Percentiles rank a stretch among this genome's conserved stretches.
Conservation (phyloP, 2,797 vertebrate genomes). For the Stomatorhinus walkeri region DNA sequence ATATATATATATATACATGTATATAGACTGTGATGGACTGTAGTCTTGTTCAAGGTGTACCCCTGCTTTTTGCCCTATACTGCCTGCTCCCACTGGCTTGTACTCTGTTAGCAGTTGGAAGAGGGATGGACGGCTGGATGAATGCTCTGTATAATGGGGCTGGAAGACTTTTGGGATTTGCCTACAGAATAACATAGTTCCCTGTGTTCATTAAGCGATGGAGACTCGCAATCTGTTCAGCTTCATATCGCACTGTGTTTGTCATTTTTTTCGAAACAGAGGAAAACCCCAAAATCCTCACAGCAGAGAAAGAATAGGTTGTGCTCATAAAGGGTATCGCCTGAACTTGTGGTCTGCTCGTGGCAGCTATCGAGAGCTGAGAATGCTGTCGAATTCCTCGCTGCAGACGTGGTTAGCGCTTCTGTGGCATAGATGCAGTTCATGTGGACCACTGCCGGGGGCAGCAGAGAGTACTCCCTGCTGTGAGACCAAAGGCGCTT, state of each 20-base stretch:
- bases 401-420: background rate
- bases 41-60: background rate
- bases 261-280: background rate
- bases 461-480: background rate
- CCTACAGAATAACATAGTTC: background rate
- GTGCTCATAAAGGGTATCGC: conserved; percentile 8
- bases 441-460: conserved; percentile 10
- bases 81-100: background rate
- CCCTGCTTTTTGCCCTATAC: background rate
- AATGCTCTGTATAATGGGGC: background rate
- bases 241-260: background rate
- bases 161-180: background rate
- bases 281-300: conserved; percentile 8
- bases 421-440: conserved; percentile 16
- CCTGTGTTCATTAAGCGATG: background rate
- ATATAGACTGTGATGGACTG: background rate
- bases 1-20: background rate
- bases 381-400: conserved; percentile 17
- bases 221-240: background rate
- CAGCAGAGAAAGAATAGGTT: background rate
- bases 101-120: background rate
- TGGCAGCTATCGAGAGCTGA: background rate
- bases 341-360: background rate
- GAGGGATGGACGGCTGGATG: background rate
- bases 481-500: background rate